Percentiles rank a stretch among this genome's conserved stretches.
phyloP scores from a whole-genome alignment of 2,797 vertebrate species.

The Enteromius unitaeniatus region DNA sequence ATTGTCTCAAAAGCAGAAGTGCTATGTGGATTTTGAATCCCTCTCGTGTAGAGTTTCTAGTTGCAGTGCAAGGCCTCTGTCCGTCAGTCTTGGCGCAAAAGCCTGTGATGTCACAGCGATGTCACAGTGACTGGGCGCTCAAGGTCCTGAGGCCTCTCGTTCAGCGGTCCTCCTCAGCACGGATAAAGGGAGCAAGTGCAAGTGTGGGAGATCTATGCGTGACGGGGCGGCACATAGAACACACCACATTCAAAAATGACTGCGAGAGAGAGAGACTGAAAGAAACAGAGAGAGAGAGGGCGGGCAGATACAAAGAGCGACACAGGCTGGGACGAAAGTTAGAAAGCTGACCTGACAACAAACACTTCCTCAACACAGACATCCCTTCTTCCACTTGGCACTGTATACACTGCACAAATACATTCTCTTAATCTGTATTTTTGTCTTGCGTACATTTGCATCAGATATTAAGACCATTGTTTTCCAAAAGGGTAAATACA shows the following conservation, averaged over 20 bases:
- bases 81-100: conserved; percentile 12
- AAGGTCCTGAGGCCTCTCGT: conserved; percentile 38
- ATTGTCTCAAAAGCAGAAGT: conserved; percentile 64
- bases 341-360: conserved; percentile 58
- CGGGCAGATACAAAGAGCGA: conserved; percentile 37
- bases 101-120: conserved; percentile 43
- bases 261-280: conserved; percentile 53
- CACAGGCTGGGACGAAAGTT: conserved; percentile 36
- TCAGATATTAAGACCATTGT: neutral
- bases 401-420: conserved; percentile 41
- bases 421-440: conserved; percentile 28
- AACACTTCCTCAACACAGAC: conserved; percentile 62
- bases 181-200: conserved; percentile 37
- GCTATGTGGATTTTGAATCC: conserved; percentile 61
- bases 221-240: conserved; percentile 54
- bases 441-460: neutral
- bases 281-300: conserved; percentile 27
- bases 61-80: conserved; percentile 50
- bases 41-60: conserved; percentile 45
- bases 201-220: conserved; percentile 52
- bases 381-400: conserved; percentile 63
- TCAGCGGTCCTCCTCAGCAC: conserved; percentile 33
- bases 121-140: conserved; percentile 48
- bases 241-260: conserved; percentile 65
- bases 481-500: neutral